Base-by-base conservation (phyloP, 2,113 vertebrate genomes). In the Campylomormyrus tamandua region DNA sequence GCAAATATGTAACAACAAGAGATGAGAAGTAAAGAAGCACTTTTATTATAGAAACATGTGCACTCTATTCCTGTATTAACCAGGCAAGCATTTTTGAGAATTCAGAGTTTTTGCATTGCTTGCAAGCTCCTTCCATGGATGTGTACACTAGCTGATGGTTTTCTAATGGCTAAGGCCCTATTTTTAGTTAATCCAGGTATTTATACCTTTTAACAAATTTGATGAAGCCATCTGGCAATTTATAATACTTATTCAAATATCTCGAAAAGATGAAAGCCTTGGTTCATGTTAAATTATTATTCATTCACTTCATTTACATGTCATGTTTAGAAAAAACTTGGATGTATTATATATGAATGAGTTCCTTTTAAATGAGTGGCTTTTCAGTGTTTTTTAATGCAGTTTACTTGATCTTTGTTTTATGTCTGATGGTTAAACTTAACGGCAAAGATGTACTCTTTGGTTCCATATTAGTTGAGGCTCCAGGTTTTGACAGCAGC, bases 211-310 rank as follows among this genome's bases (percentile, higher is more conserved):
- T 50, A 50, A 15, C n/a, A 86, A 52, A 86, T 24, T 48, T 48
- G 19, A 27, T 86, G 49, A 86, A 86, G 48, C 21, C 48, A 35
- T 15, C 13, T 31, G 84, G 48, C n/a, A 52, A 48, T 86, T 52
- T 31, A 83, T 50, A 27, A 50, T n/a, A 48, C 13, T 66, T n/a
- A 48, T 66, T 21, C 11, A 48, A 88, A 45, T 70, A 46, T 70
- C 93, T 92, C 91, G 90, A 89, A 89, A 89, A 93, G 94, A 93
- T 93, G 84, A 88, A 93, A 91, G 91, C 91, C 91, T 93, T 89
- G 91, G 94, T 92, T 94, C 93, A 15, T 85, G 21, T 42, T 46
- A 21, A 3, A 85, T 85, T 49, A 66, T 85, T 11, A 15, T 89
- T 90, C 92, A 80, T 15, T 66, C 56, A 11, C 42, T 48, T 52